Evolutionary conservation across 2,797 vertebrate species (phyloP).

Genomic region (Myotis planiceps): DNA sequence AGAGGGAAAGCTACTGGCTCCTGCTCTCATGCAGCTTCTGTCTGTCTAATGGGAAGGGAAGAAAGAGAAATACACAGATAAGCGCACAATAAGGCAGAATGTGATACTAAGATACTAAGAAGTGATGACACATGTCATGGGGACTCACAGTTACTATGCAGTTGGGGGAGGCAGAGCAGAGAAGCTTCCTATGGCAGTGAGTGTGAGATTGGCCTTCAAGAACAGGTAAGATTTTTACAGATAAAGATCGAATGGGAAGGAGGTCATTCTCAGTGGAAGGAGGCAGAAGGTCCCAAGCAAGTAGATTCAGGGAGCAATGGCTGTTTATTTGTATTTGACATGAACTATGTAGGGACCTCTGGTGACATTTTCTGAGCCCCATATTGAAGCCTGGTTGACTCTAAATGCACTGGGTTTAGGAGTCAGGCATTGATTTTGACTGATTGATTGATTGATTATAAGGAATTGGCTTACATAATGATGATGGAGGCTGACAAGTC

Average conservation of each 20-base stretch:
- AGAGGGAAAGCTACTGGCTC: background rate
- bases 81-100: background rate
- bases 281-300: background rate
- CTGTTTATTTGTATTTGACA: background rate
- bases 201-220: background rate
- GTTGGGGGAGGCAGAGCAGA: background rate
- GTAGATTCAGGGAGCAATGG: background rate
- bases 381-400: background rate
- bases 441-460: background rate
- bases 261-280: background rate
- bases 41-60: background rate
- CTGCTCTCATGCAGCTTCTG: background rate
- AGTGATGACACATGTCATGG: background rate
- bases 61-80: background rate
- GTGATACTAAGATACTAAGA: background rate
- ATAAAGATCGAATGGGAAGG: background rate
- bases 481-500: background rate
- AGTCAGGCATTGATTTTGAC: background rate
- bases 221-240: background rate
- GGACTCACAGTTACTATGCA: background rate
- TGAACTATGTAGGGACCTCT: background rate
- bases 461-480: background rate
- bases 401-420: background rate
- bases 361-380: background rate
- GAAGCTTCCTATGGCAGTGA: background rate